phyloP scores from a whole-genome alignment of 2,797 vertebrate genomes.

The Meda fulgida region DNA sequence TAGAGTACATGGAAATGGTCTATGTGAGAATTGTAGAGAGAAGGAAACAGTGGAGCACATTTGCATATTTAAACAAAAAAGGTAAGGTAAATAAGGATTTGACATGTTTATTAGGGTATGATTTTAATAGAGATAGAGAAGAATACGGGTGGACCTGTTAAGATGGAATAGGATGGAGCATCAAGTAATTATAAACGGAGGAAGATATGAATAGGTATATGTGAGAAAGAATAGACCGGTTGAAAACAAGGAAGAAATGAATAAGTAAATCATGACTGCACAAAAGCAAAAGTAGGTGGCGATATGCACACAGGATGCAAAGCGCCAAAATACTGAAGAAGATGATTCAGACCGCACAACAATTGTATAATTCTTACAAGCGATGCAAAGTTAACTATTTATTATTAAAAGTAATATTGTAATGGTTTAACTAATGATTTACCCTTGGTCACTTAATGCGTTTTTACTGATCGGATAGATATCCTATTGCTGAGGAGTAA shows the following conservation, averaged over 20 bases:
- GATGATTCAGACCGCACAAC: neutral
- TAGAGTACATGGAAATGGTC: neutral
- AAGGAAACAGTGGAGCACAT: neutral
- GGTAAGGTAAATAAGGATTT: neutral
- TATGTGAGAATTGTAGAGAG: neutral
- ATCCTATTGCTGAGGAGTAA: neutral
- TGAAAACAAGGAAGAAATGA: too few relatives aligned
- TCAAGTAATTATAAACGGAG: neutral
- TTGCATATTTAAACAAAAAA: neutral
- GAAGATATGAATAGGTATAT: too few relatives aligned
- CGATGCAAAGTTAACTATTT: neutral
- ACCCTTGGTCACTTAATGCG: neutral
- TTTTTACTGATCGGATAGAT: neutral
- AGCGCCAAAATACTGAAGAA: too few relatives aligned
- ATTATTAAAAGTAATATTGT: neutral
- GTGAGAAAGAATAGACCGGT: too few relatives aligned
- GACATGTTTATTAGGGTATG: neutral
- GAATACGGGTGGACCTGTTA: neutral
- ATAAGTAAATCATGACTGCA: too few relatives aligned
- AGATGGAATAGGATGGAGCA: neutral
- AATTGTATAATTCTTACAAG: neutral
- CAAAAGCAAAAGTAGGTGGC: too few relatives aligned
- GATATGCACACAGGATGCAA: too few relatives aligned
- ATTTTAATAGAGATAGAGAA: neutral
- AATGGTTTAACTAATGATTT: neutral